These are phyloP conservation scores for Athalia circularis DNA, from an alignment of 2,888 invertebrate genomes.

Conservation along the genomic window DNA sequence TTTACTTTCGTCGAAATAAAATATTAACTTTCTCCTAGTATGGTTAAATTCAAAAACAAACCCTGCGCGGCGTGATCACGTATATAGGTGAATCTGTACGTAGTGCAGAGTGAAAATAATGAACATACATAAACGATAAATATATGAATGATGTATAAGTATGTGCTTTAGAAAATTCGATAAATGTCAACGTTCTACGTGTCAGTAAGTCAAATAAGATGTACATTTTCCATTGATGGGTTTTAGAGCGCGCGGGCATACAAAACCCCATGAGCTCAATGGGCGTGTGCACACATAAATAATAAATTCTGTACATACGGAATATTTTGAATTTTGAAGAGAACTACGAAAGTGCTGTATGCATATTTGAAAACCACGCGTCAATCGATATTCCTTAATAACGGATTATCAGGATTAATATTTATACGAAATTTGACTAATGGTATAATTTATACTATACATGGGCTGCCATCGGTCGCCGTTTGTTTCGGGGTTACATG, in stretches of 20 bases:
- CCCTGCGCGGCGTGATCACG: no score
- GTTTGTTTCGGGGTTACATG: background rate
- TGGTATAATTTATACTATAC: constrained; percentile 17
- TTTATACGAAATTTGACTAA: constrained; percentile 18
- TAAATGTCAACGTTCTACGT: background rate
- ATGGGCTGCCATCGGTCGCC: background rate
- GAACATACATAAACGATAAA: background rate
- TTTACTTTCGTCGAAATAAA: no score
- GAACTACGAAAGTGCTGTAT: background rate
- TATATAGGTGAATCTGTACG: no score
- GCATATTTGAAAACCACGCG: background rate
- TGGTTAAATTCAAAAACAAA: no score
- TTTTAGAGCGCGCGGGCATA: no score
- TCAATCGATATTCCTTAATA: constrained; percentile 17
- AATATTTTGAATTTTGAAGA: no score
- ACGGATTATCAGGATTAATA: background rate
- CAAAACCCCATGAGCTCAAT: no score
- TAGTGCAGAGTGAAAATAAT: no score
- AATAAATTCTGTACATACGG: background rate
- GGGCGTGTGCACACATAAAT: no score
- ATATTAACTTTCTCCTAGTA: no score
- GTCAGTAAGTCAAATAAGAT: no score
- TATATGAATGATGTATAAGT: background rate
- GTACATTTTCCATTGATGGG: no score
- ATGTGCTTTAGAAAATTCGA: background rate